Percentiles rank a stretch among this genome's conserved stretches.
These are phyloP conservation scores for Xenopus petersii DNA, from an alignment of 2,797 vertebrate genomes.

Conservation along the genomic window DNA sequence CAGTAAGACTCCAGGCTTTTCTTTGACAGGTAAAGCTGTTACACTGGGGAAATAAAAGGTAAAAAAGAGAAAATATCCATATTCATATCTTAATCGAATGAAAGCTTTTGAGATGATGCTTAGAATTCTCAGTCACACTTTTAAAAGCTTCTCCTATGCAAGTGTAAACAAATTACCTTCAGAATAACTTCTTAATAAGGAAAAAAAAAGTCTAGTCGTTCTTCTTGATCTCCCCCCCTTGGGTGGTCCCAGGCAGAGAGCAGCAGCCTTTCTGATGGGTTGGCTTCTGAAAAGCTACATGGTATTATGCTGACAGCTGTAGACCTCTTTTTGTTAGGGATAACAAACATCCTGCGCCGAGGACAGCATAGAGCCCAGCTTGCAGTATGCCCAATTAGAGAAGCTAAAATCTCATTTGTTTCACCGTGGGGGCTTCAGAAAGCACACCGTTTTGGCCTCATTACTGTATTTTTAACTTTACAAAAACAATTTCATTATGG, in stretches of 20 bases:
- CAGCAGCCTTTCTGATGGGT: conserved; percentile 59
- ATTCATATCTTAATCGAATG: conserved; percentile 73
- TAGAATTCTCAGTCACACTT: conserved; percentile 64
- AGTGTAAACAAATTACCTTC: conserved; percentile 74
- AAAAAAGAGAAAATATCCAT: conserved; percentile 62
- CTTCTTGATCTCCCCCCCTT: conserved; percentile 72
- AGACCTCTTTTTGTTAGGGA: conserved; percentile 75
- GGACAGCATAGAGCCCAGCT: conserved; percentile 72
- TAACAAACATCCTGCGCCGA: conserved; percentile 75
- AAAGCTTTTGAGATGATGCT: conserved; percentile 65
- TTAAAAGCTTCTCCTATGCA: conserved; percentile 63
- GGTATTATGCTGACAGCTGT: conserved; percentile 73
- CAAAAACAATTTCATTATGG: conserved; percentile 81
- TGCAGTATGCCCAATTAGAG: conserved; percentile 79
- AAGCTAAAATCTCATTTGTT: conserved; percentile 82
- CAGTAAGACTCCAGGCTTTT: conserved; percentile 53
- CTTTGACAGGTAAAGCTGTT: conserved; percentile 68
- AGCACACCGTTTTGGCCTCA: conserved; percentile 77
- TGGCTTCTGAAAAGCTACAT: conserved; percentile 66
- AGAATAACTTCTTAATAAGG: conserved; percentile 74
- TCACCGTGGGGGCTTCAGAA: conserved; percentile 74
- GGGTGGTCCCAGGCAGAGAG: conserved; percentile 72
- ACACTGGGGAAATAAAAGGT: conserved; percentile 55
- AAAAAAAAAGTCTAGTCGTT: conserved; percentile 58
- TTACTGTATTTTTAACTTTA: conserved; percentile 81